Evolutionary conservation across 1,140 invertebrate genomes (phyloP).

Genomic region (Phymorhynchus buccinoides): DNA sequence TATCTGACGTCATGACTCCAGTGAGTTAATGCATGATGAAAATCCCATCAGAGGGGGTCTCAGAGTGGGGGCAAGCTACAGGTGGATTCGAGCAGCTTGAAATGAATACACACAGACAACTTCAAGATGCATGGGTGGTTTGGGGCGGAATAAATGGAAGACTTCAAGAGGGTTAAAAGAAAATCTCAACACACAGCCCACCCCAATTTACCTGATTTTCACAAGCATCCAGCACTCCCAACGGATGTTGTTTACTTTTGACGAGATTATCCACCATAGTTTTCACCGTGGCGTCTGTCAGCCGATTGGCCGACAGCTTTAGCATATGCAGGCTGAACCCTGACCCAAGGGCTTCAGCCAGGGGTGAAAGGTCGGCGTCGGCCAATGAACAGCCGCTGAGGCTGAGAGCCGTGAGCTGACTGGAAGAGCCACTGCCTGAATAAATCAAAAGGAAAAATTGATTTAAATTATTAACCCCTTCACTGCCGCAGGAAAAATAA

Average conservation of each 20-base stretch:
- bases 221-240: constrained; percentile 60
- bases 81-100: too few relatives aligned
- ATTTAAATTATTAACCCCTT: too few relatives aligned
- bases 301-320: constrained; percentile 63
- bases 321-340: constrained; percentile 61
- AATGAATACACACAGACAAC: too few relatives aligned
- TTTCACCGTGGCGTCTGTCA: constrained; percentile 58
- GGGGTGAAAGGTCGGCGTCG: constrained; percentile 57
- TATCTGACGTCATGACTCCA: too few relatives aligned
- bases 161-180: too few relatives aligned
- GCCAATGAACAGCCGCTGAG: constrained; percentile 60
- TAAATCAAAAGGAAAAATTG: not conserved
- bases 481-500: too few relatives aligned
- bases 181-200: too few relatives aligned
- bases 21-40: too few relatives aligned
- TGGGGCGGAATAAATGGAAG: too few relatives aligned
- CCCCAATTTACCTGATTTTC: constrained; percentile 56
- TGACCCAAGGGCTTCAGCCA: constrained; percentile 54
- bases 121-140: too few relatives aligned
- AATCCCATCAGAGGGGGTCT: too few relatives aligned
- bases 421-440: constrained; percentile 47
- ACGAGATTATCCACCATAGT: constrained; percentile 53
- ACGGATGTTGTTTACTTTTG: constrained; percentile 51
- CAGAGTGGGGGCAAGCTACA: too few relatives aligned
- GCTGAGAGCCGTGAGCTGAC: constrained; percentile 56